phyloP scores from a whole-genome alignment of 2,888 invertebrate species.

The Caenorhabditis sp. region DNA sequence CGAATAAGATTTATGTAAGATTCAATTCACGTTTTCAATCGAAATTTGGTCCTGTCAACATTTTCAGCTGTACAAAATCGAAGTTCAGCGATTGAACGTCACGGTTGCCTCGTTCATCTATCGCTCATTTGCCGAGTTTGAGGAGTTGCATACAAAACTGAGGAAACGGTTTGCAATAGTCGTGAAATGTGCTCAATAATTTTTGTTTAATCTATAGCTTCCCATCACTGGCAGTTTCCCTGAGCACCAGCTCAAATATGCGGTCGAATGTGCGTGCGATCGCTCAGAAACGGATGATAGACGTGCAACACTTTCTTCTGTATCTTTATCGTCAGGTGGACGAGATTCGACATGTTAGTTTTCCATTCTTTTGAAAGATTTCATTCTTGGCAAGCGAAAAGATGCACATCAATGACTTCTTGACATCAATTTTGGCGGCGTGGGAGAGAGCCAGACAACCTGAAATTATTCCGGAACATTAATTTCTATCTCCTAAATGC shows the following conservation, averaged over 20 bases:
- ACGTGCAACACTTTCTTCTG: conserved; percentile 90
- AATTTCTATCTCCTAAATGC: no score
- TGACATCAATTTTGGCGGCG: no score
- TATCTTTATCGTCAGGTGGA: conserved; percentile 90
- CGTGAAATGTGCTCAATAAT: neutral
- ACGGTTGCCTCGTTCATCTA: conserved; percentile 86
- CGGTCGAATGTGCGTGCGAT: conserved; percentile 95
- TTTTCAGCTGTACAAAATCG: conserved; percentile 75
- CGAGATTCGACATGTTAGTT: conserved; percentile 88
- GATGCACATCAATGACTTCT: no score
- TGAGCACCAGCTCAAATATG: conserved; percentile 69
- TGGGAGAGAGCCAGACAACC: no score
- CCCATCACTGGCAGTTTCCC: conserved; percentile 45
- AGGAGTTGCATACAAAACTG: conserved; percentile 94
- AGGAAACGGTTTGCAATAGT: conserved; percentile 83
- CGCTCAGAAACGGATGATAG: conserved; percentile 91
- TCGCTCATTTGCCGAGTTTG: conserved; percentile 95
- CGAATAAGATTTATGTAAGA: conserved; percentile 94
- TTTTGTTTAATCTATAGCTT: conserved; percentile 47
- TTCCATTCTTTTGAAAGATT: neutral
- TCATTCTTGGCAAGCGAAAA: no score
- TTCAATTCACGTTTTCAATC: neutral
- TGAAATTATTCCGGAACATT: conserved; percentile 18
- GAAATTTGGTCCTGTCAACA: no score
- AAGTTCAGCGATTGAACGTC: conserved; percentile 65